These are phyloP conservation scores for Chironomus tentans DNA, from an alignment of 2,888 invertebrate species.

Conservation along the genomic window DNA sequence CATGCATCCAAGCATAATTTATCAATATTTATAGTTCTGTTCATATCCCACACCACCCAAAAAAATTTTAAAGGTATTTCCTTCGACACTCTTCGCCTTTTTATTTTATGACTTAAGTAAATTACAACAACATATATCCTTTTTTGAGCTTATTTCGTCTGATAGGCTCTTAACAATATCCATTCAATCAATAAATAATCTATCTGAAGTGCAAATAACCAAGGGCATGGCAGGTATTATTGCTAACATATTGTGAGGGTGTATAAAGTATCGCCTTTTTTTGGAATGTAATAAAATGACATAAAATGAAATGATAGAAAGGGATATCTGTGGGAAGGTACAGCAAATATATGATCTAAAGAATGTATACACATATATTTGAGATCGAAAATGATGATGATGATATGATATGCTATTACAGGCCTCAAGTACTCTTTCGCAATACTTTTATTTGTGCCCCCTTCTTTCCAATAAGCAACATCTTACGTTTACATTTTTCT, in stretches of 20 bases:
- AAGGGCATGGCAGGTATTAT: not conserved
- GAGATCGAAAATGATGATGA: not conserved
- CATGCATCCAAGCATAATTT: too few species aligned
- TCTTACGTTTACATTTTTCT: too few species aligned
- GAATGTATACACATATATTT: not conserved
- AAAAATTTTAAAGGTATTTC: too few species aligned
- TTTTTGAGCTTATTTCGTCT: too few species aligned
- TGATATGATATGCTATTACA: not conserved
- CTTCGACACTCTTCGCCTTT: too few species aligned
- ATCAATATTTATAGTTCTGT: too few species aligned
- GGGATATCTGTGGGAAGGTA: not conserved
- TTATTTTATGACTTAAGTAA: too few species aligned
- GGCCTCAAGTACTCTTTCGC: not conserved
- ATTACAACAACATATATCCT: too few species aligned
- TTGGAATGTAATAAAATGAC: not conserved
- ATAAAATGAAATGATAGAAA: not conserved
- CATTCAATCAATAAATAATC: not conserved
- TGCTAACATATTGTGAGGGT: not conserved
- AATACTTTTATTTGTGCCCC: not conserved
- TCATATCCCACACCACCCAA: too few species aligned
- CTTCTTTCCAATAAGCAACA: not conserved
- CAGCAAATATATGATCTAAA: not conserved
- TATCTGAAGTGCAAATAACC: not conserved
- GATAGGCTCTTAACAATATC: not conserved
- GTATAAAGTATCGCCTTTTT: not conserved